phyloP scores from a whole-genome alignment of 1,140 invertebrate species.

The Leptinotarsa defecta region DNA sequence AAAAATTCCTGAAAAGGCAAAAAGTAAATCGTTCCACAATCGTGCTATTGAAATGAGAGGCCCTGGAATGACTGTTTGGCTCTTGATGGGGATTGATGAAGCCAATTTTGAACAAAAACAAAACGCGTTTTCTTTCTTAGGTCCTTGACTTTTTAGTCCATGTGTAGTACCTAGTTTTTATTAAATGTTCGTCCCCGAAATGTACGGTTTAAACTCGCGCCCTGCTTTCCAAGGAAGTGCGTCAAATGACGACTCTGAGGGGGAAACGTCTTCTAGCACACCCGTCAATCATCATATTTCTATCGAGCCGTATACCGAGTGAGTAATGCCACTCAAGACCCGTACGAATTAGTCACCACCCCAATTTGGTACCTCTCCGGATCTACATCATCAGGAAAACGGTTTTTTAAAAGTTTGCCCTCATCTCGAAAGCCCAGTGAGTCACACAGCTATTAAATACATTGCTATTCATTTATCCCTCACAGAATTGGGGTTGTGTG shows the following conservation, averaged over 20 bases:
- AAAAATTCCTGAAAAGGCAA: too few relatives aligned
- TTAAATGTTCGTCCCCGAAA: too few relatives aligned
- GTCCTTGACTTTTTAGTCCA: too few relatives aligned
- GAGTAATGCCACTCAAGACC: not conserved
- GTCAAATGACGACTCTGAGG: not conserved
- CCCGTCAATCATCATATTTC: constrained; percentile 5
- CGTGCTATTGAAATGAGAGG: too few relatives aligned
- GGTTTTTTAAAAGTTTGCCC: constrained; percentile 8
- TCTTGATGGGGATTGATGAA: too few relatives aligned
- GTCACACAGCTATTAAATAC: not conserved
- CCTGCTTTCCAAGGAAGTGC: too few relatives aligned
- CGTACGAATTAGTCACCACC: constrained; percentile 1
- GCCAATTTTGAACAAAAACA: too few relatives aligned
- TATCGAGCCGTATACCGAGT: not conserved
- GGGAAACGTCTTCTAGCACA: not conserved
- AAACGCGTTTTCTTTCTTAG: too few relatives aligned
- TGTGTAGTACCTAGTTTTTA: too few relatives aligned
- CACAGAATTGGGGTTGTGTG: constrained; percentile 5
- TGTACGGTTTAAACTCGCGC: too few relatives aligned
- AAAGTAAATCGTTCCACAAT: too few relatives aligned
- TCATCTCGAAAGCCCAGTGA: constrained; percentile 1
- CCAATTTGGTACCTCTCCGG: not conserved
- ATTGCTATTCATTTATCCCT: constrained; percentile 8
- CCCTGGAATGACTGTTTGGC: too few relatives aligned
- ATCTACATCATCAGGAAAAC: not conserved